Percentiles rank a stretch among this genome's conserved stretches.
Evolutionary conservation across 2,113 vertebrate species (phyloP).

Genomic region (Fukomys damarensis): DNA sequence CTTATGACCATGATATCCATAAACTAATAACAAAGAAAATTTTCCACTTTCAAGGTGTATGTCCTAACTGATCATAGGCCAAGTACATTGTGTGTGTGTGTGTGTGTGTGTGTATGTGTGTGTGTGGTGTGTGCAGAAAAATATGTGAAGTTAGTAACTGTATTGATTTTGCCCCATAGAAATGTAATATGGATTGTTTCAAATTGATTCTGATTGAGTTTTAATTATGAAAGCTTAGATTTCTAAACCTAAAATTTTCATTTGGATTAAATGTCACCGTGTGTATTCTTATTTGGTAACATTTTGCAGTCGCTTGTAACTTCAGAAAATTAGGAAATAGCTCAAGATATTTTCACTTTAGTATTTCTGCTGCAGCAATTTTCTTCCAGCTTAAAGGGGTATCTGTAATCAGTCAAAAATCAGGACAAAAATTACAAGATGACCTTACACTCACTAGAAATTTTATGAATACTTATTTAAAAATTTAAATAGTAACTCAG

Average conservation of each 20-base stretch:
- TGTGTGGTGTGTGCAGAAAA: neutral
- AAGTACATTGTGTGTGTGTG: neutral
- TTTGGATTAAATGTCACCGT: neutral
- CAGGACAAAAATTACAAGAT: neutral
- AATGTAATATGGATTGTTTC: neutral
- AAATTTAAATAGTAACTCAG: neutral
- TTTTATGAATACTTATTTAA: neutral
- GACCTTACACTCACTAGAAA: neutral
- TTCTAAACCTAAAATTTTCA: neutral
- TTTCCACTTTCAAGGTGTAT: neutral
- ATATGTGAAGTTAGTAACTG: neutral
- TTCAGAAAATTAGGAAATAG: neutral
- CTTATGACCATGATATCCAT: neutral
- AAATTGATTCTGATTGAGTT: neutral
- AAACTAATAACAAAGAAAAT: neutral
- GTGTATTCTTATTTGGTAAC: neutral
- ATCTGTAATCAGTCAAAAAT: neutral
- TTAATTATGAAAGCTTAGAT: neutral
- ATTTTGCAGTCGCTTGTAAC: neutral
- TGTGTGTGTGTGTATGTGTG: neutral
- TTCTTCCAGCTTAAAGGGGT: neutral
- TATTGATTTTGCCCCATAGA: neutral
- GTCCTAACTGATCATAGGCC: too few relatives aligned
- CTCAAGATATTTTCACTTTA: neutral
- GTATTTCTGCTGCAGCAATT: neutral